A percentile compares a stretch with the other conserved stretches of the same genome.
These are phyloP conservation scores for Drosophila lacertosa DNA, from an alignment of 1,140 invertebrate genomes.

Conservation along the genomic window DNA sequence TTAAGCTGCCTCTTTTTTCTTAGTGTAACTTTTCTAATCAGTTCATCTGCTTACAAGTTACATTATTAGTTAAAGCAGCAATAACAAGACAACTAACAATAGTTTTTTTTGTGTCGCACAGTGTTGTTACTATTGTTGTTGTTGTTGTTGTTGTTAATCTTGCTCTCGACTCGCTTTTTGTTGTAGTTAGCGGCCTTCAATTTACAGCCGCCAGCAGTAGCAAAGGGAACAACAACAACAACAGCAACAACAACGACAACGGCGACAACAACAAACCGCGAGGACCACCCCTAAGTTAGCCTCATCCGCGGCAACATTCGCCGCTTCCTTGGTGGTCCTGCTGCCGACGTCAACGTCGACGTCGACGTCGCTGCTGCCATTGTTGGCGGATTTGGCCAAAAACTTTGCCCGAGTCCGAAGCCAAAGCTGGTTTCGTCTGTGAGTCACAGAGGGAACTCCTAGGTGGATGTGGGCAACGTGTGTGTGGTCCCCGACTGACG, in stretches of 20 bases:
- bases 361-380: slow-evolving; percentile 43
- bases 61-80: background rate
- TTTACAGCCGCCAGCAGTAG: slow-evolving; percentile 50
- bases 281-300: slow-evolving; percentile 71
- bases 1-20: background rate
- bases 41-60: slow-evolving; percentile 11
- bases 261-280: slow-evolving; percentile 13
- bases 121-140: slow-evolving; percentile 46
- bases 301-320: slow-evolving; percentile 24
- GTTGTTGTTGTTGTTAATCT: slow-evolving; percentile 9
- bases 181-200: slow-evolving; percentile 46
- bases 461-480: slow-evolving; percentile 48
- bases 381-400: slow-evolving; percentile 70
- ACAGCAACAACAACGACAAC: slow-evolving; percentile 1
- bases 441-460: slow-evolving; percentile 71
- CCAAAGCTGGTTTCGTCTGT: slow-evolving; percentile 46
- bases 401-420: slow-evolving; percentile 41
- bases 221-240: slow-evolving; percentile 13
- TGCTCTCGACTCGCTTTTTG: slow-evolving; percentile 25
- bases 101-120: slow-evolving; percentile 44
- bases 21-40: slow-evolving; percentile 29
- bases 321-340: slow-evolving; percentile 54
- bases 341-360: slow-evolving; percentile 12
- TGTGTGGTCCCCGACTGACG: slow-evolving; percentile 76
- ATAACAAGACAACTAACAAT: slow-evolving; percentile 8